phyloP scores from a whole-genome alignment of 1,140 invertebrate species.

The Orussus abietinus region DNA sequence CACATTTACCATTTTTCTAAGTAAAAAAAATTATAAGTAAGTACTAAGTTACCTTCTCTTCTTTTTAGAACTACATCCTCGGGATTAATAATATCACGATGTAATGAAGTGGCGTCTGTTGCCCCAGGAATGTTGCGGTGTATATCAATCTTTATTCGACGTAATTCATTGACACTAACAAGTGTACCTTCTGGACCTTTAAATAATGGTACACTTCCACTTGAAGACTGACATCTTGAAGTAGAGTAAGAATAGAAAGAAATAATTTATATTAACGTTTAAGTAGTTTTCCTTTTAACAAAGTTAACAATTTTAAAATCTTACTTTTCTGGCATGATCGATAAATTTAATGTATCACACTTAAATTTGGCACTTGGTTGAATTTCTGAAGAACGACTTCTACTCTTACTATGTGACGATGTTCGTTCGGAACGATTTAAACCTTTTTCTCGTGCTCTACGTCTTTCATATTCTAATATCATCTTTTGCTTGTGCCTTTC shows the following conservation, averaged over 20 bases:
- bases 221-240: conserved; percentile 23
- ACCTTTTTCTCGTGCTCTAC: conserved; percentile 12
- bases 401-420: conserved; percentile 12
- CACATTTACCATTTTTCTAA: too few relatives aligned
- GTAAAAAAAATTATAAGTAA: conserved; percentile 8
- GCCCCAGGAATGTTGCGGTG: conserved; percentile 23
- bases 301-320: conserved; percentile 1
- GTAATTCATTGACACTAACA: conserved; percentile 21
- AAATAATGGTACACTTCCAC: conserved; percentile 20
- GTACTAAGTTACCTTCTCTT: conserved; percentile 31
- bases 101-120: conserved; percentile 7
- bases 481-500: conserved; percentile 21
- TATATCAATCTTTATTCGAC: conserved; percentile 33
- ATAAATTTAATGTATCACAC: conserved; percentile 10
- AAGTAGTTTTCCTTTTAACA: too few relatives aligned
- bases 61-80: conserved; percentile 30
- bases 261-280: too few relatives aligned
- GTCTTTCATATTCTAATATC: conserved; percentile 20
- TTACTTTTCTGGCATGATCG: conserved; percentile 28
- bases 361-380: conserved; percentile 11
- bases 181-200: conserved; percentile 24
- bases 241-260: background rate
- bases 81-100: conserved; percentile 24
- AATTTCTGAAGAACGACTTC: conserved; percentile 14
- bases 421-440: conserved; percentile 5